Percentiles rank a stretch among this genome's conserved stretches.
Conservation (phyloP, 1,140 invertebrate species). For the Camponotus pennsylvanicus region DNA sequence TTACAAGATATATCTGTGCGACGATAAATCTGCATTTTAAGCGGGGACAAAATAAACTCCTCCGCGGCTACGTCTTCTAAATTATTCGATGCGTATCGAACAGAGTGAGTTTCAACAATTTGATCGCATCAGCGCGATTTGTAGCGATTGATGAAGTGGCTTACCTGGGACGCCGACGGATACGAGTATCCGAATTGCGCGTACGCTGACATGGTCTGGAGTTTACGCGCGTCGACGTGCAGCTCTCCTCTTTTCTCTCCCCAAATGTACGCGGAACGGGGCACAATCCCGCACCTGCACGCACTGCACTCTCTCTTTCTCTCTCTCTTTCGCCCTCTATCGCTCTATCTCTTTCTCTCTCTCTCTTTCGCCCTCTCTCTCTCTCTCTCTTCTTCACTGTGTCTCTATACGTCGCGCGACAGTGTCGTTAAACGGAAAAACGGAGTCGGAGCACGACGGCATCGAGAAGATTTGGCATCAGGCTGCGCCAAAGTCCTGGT, state of each 20-base stretch:
- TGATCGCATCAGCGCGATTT: background rate
- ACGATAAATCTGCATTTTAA: background rate
- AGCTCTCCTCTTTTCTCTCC: conserved; percentile 8
- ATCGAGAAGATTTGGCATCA: conserved; percentile 66
- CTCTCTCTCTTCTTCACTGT: conserved; percentile 61
- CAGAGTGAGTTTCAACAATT: background rate
- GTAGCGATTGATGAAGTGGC: conserved; percentile 43
- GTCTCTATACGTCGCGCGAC: conserved; percentile 38
- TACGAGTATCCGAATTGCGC: conserved; percentile 94
- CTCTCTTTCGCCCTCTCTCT: conserved; percentile 37
- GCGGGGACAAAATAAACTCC: background rate
- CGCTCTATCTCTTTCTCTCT: background rate
- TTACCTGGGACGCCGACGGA: conserved; percentile 93
- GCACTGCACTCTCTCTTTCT: conserved; percentile 69
- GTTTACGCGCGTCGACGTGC: conserved; percentile 31
- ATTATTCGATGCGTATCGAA: too few relatives aligned
- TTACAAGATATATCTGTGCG: background rate
- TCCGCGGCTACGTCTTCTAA: background rate
- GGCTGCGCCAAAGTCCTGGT: conserved; percentile 55
- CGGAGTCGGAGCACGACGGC: conserved; percentile 14
- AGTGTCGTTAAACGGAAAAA: background rate
- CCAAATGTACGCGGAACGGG: conserved; percentile 1
- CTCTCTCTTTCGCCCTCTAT: conserved; percentile 46
- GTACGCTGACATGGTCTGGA: conserved; percentile 90
- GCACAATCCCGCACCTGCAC: conserved; percentile 63